phyloP scores from a whole-genome alignment of 2,888 invertebrate species.

The Phortica magna region DNA sequence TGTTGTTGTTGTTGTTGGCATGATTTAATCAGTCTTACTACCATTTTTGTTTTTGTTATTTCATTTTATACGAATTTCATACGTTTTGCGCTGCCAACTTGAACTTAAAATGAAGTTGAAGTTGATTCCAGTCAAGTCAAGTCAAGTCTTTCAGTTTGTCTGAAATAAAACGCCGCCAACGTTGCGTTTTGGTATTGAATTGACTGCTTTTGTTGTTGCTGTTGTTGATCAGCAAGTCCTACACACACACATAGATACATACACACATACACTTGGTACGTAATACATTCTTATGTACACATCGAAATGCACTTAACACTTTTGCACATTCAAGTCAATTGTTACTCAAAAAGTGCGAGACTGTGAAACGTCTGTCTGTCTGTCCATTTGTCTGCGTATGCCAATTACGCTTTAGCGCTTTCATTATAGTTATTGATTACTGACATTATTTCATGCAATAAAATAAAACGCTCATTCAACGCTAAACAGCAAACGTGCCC shows the following conservation, averaged over 20 bases:
- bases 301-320: too few relatives aligned
- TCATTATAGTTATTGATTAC: slow-evolving; percentile 69
- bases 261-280: too few relatives aligned
- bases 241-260: slow-evolving; percentile 26
- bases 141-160: too few relatives aligned
- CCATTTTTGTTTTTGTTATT: slow-evolving; percentile 41
- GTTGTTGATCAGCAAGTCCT: too few relatives aligned
- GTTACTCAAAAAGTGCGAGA: slow-evolving; percentile 30
- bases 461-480: slow-evolving; percentile 67
- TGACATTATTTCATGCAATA: slow-evolving; percentile 68
- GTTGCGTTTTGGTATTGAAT: too few relatives aligned
- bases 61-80: slow-evolving; percentile 47
- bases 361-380: neutral
- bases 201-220: too few relatives aligned
- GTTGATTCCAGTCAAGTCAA: too few relatives aligned
- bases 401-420: slow-evolving; percentile 58
- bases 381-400: neutral
- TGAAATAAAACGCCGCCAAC: too few relatives aligned
- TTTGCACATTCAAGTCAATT: neutral
- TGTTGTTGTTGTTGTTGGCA: slow-evolving; percentile 32
- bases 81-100: too few relatives aligned
- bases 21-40: slow-evolving; percentile 43
- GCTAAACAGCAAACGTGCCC: neutral
- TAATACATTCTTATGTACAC: too few relatives aligned
- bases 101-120: too few relatives aligned